Base-by-base conservation (phyloP, 2,797 vertebrate species). In the Poeciliopsis infans region DNA sequence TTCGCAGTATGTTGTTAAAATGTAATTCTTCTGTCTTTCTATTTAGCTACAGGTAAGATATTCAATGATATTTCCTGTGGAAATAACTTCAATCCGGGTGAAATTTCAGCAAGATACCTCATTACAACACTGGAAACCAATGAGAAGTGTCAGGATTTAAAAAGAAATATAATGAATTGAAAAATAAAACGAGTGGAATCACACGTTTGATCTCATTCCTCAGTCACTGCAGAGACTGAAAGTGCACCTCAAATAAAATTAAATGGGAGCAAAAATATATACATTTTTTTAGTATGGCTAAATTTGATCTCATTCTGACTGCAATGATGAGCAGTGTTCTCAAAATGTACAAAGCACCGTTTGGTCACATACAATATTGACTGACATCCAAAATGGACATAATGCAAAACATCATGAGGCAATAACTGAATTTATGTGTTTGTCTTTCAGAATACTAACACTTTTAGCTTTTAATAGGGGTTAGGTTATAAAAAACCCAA, bases 1-100 rank as follows among this genome's bases (percentile, higher is more conserved):
- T 90, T 86, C 76, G 79, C 79, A 83, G 81, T 84, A 76, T 79
- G 77, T 57, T 86, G 78, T 83, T 43, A 13, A 85, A 84, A 84
- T 88, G 81, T 88, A 83, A 80, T 89, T 84, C 73, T 87, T 89
- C 86, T 93, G 93, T 91, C 89, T 96, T 96, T 97, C 96, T 95
- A 96, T 96, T 95, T 97, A 97, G 96, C 93, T 93, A 96, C 94
- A 96, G 79, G 86, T 85, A 88, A 91, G 87, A 90, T 88, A 91
- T 91, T 90, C 90, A 92, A 94, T 92, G 93, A 96, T 99, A 97
- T 99, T 99, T 99, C 98, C 98, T 99, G 97, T 99, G 98, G 98
- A 99, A 99, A 99, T 99, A 98, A 97, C 97, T 91, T 97, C 95
- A 97, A 97, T 96, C 95, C 96, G 97, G 97, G 96, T 95, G 97